A percentile compares a stretch with the other conserved stretches of the same genome.
phyloP scores from a whole-genome alignment of 1,140 invertebrate species.

The Tyrophagus putrescentiae region DNA sequence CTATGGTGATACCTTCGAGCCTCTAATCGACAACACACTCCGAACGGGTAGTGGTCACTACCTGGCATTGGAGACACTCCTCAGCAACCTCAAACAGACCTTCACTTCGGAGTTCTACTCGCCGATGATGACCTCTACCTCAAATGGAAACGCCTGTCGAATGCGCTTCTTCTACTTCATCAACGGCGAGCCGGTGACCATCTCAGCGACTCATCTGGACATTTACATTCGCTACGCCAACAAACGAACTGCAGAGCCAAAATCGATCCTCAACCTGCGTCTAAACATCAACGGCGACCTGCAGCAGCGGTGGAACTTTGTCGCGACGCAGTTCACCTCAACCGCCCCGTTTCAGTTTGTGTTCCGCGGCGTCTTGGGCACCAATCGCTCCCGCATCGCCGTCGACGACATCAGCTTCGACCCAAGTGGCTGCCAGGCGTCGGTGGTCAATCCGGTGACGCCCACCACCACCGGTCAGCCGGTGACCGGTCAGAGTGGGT shows the following conservation, averaged over 20 bases:
- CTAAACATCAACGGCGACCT: neutral
- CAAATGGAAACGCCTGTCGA: neutral
- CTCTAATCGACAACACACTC: neutral
- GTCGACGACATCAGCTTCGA: constrained; percentile 1
- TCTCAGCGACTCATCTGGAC: neutral
- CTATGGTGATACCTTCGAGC: neutral
- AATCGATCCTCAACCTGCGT: neutral
- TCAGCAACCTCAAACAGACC: neutral
- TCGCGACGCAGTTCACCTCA: neutral
- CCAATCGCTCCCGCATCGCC: neutral
- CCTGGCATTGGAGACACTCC: neutral
- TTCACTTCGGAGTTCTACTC: constrained; percentile 2
- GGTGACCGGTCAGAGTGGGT: too few species aligned
- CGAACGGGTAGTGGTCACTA: neutral
- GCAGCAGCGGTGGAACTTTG: constrained; percentile 8
- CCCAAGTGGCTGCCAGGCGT: neutral
- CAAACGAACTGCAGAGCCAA: neutral
- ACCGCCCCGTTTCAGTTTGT: constrained; percentile 5
- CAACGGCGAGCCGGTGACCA: neutral
- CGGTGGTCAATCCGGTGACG: neutral
- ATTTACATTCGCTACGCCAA: neutral
- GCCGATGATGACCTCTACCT: neutral
- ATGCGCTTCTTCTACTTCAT: constrained; percentile 9
- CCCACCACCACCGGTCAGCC: neutral
- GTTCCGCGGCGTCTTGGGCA: neutral